These are phyloP conservation scores for Prorops nasuta DNA, from an alignment of 1,140 invertebrate species.

Conservation along the genomic window DNA sequence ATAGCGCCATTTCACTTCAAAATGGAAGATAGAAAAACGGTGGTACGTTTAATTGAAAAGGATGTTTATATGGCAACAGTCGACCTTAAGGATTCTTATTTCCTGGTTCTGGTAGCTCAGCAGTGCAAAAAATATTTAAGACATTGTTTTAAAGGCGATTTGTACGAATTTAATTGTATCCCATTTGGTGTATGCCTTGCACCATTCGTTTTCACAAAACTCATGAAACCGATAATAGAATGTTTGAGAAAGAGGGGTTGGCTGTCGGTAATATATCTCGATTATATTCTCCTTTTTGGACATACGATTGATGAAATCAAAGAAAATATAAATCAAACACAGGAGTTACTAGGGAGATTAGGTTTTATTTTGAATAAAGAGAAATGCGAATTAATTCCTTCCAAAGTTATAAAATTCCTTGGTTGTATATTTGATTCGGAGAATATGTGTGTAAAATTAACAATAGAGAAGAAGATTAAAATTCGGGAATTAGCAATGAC, in stretches of 20 bases:
- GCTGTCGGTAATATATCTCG: slow-evolving; percentile 6
- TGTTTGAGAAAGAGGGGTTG: slow-evolving; percentile 9
- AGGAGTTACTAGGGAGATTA: slow-evolving; percentile 8
- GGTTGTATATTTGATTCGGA: slow-evolving; percentile 19
- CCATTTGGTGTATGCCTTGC: slow-evolving; percentile 21
- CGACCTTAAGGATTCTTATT: neutral
- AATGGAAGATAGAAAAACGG: too few relatives aligned
- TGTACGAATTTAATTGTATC: slow-evolving; percentile 21
- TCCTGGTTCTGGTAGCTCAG: neutral
- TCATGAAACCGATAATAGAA: slow-evolving; percentile 20
- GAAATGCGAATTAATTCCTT: slow-evolving; percentile 15
- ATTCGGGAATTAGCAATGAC: slow-evolving; percentile 7
- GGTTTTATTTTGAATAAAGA: slow-evolving; percentile 20
- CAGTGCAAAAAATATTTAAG: neutral
- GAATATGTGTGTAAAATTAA: slow-evolving; percentile 3
- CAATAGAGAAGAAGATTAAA: slow-evolving; percentile 7
- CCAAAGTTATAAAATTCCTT: slow-evolving; percentile 14
- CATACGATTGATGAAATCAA: slow-evolving; percentile 3
- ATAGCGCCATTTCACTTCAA: too few relatives aligned
- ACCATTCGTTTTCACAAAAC: slow-evolving; percentile 25
- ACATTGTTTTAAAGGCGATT: slow-evolving; percentile 10
- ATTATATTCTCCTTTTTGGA: slow-evolving; percentile 11
- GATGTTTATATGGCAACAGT: neutral
- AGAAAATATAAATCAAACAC: slow-evolving; percentile 12
- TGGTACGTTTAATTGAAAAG: too few relatives aligned